Evolutionary conservation across 37 sponge, comb jelly and placozoan genomes (phyloP).

Genomic region (Cliona cf. orientalis): DNA sequence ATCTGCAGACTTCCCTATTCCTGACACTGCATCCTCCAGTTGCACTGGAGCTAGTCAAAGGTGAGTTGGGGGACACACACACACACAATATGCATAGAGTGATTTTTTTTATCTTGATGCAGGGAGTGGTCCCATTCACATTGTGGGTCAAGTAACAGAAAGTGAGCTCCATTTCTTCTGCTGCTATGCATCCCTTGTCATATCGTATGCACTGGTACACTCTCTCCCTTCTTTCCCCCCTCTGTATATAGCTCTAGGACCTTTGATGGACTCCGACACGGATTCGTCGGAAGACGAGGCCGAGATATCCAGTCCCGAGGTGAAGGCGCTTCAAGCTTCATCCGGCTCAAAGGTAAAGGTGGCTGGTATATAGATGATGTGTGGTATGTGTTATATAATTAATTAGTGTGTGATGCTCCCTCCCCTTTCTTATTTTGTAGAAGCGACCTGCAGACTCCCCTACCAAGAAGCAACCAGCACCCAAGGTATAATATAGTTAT

Average conservation of each 20-base stretch:
- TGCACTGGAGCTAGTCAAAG: conserved; percentile 36
- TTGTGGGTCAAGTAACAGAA: conserved; percentile 23
- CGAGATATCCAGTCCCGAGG: conserved; percentile 4
- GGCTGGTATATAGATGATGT: too few relatives aligned
- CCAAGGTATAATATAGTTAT: too few relatives aligned
- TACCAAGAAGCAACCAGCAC: conserved; percentile 1
- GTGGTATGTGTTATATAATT: too few relatives aligned
- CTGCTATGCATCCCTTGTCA: too few relatives aligned
- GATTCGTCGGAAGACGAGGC: not conserved
- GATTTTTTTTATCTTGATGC: too few relatives aligned
- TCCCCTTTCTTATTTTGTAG: not conserved
- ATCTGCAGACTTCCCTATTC: conserved; percentile 26
- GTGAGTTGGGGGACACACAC: too few relatives aligned
- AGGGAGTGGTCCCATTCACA: conserved; percentile 58
- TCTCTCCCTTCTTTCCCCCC: not conserved
- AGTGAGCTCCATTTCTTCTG: conserved; percentile 5
- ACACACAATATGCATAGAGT: too few relatives aligned
- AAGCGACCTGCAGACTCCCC: conserved; percentile 53
- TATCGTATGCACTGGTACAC: too few relatives aligned
- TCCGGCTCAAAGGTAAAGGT: not conserved
- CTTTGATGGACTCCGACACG: conserved; percentile 5
- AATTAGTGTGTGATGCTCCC: not conserved
- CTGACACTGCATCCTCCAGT: conserved; percentile 49
- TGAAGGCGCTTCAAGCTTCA: not conserved
- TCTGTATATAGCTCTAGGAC: not conserved